Percentiles rank a stretch among this genome's conserved stretches.
These are phyloP conservation scores for Drosophila eugracilis DNA, from an alignment of 1,140 invertebrate genomes.

Conservation along the genomic window DNA sequence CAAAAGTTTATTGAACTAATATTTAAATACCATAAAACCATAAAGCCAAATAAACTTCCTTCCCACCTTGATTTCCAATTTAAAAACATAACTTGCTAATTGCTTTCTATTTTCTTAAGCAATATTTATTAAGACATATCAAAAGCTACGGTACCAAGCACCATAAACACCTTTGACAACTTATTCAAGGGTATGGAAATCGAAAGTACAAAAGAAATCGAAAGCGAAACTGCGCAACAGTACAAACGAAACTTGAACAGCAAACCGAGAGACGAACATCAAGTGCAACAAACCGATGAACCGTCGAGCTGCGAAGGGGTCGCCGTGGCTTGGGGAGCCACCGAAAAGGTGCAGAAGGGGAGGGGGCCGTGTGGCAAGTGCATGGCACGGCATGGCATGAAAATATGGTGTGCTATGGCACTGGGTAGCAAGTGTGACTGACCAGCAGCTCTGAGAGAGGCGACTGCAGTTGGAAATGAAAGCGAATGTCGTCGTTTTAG, in stretches of 20 bases:
- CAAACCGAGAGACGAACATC: constrained; percentile 50
- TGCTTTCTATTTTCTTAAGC: too few relatives aligned
- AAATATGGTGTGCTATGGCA: constrained; percentile 50
- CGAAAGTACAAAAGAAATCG: constrained; percentile 78
- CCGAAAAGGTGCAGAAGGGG: constrained; percentile 20
- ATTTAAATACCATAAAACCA: too few relatives aligned
- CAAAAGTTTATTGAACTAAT: neutral
- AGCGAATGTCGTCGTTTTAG: constrained; percentile 69
- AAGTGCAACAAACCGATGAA: constrained; percentile 76
- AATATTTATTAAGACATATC: neutral
- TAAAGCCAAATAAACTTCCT: too few relatives aligned
- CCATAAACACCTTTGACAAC: constrained; percentile 29
- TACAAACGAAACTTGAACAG: constrained; percentile 29
- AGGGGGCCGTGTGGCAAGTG: constrained; percentile 53
- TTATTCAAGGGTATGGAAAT: constrained; percentile 74
- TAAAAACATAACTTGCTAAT: too few relatives aligned
- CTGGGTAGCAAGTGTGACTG: constrained; percentile 64
- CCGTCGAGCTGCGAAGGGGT: constrained; percentile 25
- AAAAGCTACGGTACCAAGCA: constrained; percentile 2
- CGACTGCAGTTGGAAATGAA: constrained; percentile 64
- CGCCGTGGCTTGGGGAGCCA: neutral
- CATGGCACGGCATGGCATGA: constrained; percentile 49
- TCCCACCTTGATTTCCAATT: too few relatives aligned
- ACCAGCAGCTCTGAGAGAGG: constrained; percentile 58
- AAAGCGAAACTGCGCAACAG: constrained; percentile 64